Evolutionary conservation across 2,797 vertebrate genomes (phyloP), one percentile per base, ranked within the genome.

Genomic region (Gadopsis bispinosus): DNA sequence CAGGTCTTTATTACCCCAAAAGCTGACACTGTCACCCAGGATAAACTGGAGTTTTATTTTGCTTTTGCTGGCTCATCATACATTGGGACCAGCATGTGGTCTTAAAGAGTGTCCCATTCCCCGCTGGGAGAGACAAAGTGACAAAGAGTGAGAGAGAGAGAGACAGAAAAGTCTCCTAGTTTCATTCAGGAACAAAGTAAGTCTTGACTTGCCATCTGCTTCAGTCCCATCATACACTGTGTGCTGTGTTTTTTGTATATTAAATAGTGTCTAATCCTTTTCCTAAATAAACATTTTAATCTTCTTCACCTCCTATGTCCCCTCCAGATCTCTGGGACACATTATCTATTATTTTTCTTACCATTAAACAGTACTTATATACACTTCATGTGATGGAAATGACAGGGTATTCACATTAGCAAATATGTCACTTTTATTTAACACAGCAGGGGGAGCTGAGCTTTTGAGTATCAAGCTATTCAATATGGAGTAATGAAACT

Each of bases 41-140:
- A 79, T 83, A 73, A 83, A 83, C 53, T 76, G 43, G 56, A 77
- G 69, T 83, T 77, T 80, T 73, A 83, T 84, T 92, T 84, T 59
- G 16, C 67, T 74, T 80, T 41, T 80, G 85, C 79, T 85, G 84
- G 77, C 75, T 91, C 79, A 80, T 83, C 77, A 73, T 76, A 53
- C 22, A 47, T 77, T 69, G 59, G 65, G 69, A 70, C 20, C 81
- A 79, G 73, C 70, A 75, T 83, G 86, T 48, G 80, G 83, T 75
- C 77, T 83, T 68, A 68, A 26, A 79, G 67, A 82, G 80, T 75
- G 72, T 86, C 82, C 69, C 33, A 48, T 83, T 83, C 79, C 81
- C 69, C 45, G 17, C 60, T 63, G 75, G 41, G 68, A 73, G 45
- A 55, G 47, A 26, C 48, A 26, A 22, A 74, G 60, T 39, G 66